Conservation (phyloP, 2,888 invertebrate species). For the Agrotis puta region DNA sequence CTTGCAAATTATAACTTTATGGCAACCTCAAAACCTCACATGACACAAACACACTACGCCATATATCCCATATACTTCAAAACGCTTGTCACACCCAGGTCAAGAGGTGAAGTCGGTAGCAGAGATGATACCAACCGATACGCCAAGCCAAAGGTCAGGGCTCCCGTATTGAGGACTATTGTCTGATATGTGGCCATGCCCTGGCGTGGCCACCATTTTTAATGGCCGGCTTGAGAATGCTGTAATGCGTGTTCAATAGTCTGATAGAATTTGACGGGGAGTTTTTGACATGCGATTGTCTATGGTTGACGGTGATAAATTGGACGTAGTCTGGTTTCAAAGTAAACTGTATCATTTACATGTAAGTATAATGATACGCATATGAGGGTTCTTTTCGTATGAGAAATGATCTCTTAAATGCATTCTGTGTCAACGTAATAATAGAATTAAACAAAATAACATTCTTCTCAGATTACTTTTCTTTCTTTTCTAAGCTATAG, state of each 20-base stretch:
- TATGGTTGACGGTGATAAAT: neutral
- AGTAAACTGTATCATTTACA: neutral
- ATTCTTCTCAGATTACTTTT: too few species aligned
- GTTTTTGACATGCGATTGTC: slow-evolving; percentile 8
- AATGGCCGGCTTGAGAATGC: slow-evolving; percentile 44
- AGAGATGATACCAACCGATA: slow-evolving; percentile 84
- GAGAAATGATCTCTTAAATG: too few species aligned
- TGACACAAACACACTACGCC: neutral
- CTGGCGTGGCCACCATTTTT: slow-evolving; percentile 50
- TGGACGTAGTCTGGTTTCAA: neutral
- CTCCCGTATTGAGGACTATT: slow-evolving; percentile 82
- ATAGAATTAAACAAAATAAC: too few species aligned
- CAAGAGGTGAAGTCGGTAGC: slow-evolving; percentile 84
- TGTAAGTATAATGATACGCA: neutral
- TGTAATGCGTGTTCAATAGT: slow-evolving; percentile 34
- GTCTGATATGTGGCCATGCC: slow-evolving; percentile 73
- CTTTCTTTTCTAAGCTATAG: too few species aligned
- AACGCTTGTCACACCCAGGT: slow-evolving; percentile 72
- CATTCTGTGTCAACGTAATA: too few species aligned
- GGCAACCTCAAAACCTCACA: neutral
- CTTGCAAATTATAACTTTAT: neutral
- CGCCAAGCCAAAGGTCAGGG: slow-evolving; percentile 80
- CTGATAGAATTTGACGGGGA: slow-evolving; percentile 10
- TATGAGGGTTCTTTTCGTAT: too few species aligned
- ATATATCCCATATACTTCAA: slow-evolving; percentile 18